Evolutionary conservation across 2,113 vertebrate species (phyloP), one percentile per base, ranked within the genome.

Genomic region (Mormyrus iriodes): DNA sequence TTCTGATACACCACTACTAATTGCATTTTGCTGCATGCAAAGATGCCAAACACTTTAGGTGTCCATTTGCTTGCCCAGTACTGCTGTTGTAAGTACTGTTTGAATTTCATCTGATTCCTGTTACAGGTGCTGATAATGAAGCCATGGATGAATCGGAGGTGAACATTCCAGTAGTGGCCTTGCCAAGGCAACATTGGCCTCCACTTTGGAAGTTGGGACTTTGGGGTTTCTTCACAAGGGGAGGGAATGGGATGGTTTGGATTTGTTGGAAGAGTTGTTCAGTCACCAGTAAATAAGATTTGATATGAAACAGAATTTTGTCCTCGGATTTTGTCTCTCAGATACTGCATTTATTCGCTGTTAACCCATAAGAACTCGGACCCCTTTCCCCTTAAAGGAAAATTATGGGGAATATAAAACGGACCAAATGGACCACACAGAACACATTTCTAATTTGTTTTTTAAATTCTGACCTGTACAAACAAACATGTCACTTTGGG

Each of bases 241-340:
- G 82, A 84, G 82, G 82, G 82, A 48, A 48, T 84, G 82, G 82
- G 82, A 84, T n/a, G 44, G 82, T 84, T 83, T 17, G 79, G 42
- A 82, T 42, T 82, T 35, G 35, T 82, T 82, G 35, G 31, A 21
- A 13, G 15, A 42, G 31, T 82, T 82, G 82, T n/a, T 79, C 39
- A 48, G 8, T 84, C 82, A 84, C 39, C 82, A 84, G 44, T 84
- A 84, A 84, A 79, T 69, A 42, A 84, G 44, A 84, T 84, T 84
- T 84, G 42, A 84, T 84, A 84, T 44, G 48, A 84, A 84, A 84
- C n/a, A 69, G 5, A 24, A 21, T 24, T 12, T 79, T 6, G 35
- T 79, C 73, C 17, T 79, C 42, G 73, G 35, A 17, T 35, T 42
- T 79, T 76, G 35, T 79, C 73, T 76, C 35, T 76, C 69, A 15